Evolutionary conservation across 2,888 invertebrate species (phyloP).

Genomic region (Bugula neritina): DNA sequence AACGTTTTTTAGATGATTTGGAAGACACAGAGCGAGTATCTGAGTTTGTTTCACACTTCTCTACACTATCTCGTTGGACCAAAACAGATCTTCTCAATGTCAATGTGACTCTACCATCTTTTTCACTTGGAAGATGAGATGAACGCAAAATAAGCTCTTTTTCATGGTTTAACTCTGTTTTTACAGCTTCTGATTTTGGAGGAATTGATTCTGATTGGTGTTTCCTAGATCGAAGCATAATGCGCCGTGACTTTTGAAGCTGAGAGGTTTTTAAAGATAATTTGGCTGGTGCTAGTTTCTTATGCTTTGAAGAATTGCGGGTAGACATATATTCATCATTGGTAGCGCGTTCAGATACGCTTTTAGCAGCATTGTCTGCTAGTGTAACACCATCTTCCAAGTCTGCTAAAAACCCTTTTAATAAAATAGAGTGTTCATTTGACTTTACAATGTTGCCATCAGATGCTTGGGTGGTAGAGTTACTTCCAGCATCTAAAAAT

Average conservation of each 20-base stretch:
- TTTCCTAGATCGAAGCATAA: background rate
- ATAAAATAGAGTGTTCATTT: background rate
- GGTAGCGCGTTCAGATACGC: background rate
- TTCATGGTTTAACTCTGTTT: background rate
- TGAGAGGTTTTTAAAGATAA: background rate
- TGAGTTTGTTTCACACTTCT: background rate
- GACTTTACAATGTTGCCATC: background rate
- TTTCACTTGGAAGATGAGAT: slow-evolving; percentile 14
- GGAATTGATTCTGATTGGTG: background rate
- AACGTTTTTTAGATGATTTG: background rate
- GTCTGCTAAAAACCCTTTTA: too few relatives aligned
- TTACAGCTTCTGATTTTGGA: background rate
- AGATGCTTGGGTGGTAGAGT: background rate
- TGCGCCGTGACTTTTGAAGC: background rate
- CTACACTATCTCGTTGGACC: background rate
- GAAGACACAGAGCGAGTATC: slow-evolving; percentile 3
- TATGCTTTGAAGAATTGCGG: background rate
- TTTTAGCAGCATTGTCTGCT: background rate
- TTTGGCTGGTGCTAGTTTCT: background rate
- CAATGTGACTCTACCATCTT: slow-evolving; percentile 9
- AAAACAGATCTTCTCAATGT: slow-evolving; percentile 1
- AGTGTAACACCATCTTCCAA: too few relatives aligned
- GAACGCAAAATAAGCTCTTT: slow-evolving; percentile 2
- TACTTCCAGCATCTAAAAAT: background rate
- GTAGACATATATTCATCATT: background rate